Base-by-base conservation (phyloP, 2,888 invertebrate species). In the Eledona agricola region DNA sequence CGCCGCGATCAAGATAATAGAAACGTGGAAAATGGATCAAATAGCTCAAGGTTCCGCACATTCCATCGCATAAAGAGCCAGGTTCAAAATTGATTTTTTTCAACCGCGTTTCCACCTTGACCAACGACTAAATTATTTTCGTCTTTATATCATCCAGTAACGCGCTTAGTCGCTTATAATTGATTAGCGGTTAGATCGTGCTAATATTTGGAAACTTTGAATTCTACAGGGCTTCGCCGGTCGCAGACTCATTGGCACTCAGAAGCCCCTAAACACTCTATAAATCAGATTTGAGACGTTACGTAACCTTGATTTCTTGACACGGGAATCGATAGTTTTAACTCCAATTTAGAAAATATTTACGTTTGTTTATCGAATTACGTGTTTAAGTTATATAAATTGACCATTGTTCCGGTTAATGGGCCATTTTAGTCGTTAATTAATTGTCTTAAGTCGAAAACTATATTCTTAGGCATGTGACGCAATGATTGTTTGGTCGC, bases 261-360 rank as follows among this genome's bases (percentile, higher is more conserved):
- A 47, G 53, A 53, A 53, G 34, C 53, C 53, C 23, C 22, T 26
- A 53, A 47, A 31, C 23, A n/a, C 25, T 28, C 7, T 42, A 54
- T 49, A 54, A 54, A 49, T 49, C 53, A 42, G 46, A 52, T 43
- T 43, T 31, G 5, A 32, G 43, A 34, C 34, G 34, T 32, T 25
- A 23, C 16, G 7, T 45, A 34, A 25, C 45, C 45, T 45, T 45
- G 32, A 45, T 45, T 9, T 32, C 32, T 45, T 45, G 22, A 31
- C 32, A 40, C 40, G 5, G 34, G 12, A 34, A 45, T 45, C 45
- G 13, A 45, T 45, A 45, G 31, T 32, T 45, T 45, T 23, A 45
- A 34, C 25, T 32, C 26, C 15, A 23, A 3, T 28, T 40, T 17
- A 40, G 29, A 37, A n/a, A n/a, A n/a, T n/a, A n/a, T n/a, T n/a